Evolutionary conservation across 2,113 vertebrate genomes (phyloP).

Genomic region (Melanotaenia duboulayi): DNA sequence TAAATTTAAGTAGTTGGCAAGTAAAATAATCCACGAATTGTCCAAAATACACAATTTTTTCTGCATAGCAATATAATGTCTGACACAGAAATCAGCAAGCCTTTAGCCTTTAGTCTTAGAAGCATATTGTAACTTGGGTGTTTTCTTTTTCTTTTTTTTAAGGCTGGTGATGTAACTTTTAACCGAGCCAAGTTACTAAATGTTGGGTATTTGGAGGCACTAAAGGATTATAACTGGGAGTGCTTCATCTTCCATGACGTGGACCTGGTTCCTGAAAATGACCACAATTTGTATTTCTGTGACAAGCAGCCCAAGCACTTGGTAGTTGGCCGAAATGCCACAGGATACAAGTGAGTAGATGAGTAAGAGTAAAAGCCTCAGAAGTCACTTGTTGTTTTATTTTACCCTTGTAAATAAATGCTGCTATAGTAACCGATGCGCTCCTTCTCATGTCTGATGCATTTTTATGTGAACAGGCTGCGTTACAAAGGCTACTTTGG

Average conservation of each 20-base stretch:
- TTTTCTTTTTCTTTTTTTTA: neutral
- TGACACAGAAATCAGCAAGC: neutral
- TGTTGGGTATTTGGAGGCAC: constrained; percentile 92
- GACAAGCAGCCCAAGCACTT: constrained; percentile 93
- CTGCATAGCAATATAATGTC: neutral
- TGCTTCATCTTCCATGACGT: constrained; percentile 98
- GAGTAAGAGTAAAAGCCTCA: neutral
- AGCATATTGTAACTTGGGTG: neutral
- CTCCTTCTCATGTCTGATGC: neutral
- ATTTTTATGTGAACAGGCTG: constrained; percentile 79
- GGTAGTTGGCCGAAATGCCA: constrained; percentile 94
- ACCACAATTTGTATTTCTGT: constrained; percentile 92
- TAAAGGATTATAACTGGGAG: constrained; percentile 92
- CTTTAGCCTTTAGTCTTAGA: neutral
- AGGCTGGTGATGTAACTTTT: constrained; percentile 91
- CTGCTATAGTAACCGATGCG: neutral
- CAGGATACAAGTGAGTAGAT: constrained; percentile 91
- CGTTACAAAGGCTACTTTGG: constrained; percentile 95
- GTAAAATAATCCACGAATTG: no score
- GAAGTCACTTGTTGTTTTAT: neutral
- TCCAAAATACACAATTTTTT: no score
- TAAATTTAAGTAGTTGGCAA: no score
- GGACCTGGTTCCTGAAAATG: constrained; percentile 95
- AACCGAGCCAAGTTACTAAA: constrained; percentile 97
- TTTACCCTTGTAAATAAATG: neutral